phyloP scores from a whole-genome alignment of 2,113 vertebrate genomes.

The Dasyurus viverrinus region DNA sequence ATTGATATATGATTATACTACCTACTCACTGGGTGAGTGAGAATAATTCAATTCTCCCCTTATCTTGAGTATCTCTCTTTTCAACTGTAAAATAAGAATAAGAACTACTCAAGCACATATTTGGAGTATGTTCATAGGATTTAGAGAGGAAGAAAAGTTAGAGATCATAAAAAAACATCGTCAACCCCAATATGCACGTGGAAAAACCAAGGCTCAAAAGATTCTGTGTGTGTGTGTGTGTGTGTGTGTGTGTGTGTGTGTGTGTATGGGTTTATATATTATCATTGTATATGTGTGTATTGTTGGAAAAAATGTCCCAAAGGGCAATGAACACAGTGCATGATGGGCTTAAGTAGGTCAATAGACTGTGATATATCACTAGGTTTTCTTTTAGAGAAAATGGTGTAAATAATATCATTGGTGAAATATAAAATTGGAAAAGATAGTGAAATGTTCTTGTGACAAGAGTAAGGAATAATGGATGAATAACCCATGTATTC shows the following conservation, averaged over 20 bases:
- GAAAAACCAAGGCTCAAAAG: no score
- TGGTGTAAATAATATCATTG: not conserved
- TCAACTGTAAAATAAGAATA: not conserved
- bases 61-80: not conserved
- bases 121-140: not conserved
- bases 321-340: not conserved
- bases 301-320: no score
- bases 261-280: no score
- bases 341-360: not conserved
- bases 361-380: not conserved
- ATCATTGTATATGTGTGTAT: no score
- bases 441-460: not conserved
- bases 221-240: not conserved
- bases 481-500: not conserved
- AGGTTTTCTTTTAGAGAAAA: not conserved
- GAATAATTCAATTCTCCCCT: not conserved
- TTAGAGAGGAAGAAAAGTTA: not conserved
- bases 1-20: not conserved
- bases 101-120: not conserved
- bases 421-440: not conserved
- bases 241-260: rapidly evolving
- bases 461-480: not conserved
- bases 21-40: not conserved
- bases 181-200: not conserved
- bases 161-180: not conserved